Percentiles rank a stretch among this genome's conserved stretches.
These are phyloP conservation scores for Hypanus sabinus DNA, from an alignment of 2,113 vertebrate species.

Conservation along the genomic window DNA sequence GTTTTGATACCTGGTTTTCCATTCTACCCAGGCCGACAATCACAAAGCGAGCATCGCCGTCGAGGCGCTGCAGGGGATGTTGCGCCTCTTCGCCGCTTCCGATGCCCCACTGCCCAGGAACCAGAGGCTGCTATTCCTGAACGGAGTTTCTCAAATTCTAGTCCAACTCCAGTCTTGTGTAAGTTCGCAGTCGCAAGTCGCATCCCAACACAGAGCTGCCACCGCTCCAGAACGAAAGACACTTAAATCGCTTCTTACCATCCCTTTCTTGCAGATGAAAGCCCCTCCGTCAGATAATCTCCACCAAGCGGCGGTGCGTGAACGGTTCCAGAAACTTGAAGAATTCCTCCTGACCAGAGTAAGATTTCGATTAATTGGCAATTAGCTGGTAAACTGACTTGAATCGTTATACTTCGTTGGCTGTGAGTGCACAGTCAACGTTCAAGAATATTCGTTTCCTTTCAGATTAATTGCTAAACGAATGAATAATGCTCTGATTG, in stretches of 20 bases:
- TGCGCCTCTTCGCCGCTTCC: slow-evolving; percentile 46
- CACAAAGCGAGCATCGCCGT: slow-evolving; percentile 43
- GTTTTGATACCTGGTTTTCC: not conserved
- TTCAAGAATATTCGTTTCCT: too few relatives aligned
- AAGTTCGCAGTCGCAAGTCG: slow-evolving; percentile 42
- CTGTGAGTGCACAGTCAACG: too few relatives aligned
- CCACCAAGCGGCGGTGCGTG: not conserved
- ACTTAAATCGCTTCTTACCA: not conserved
- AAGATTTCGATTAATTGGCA: not conserved
- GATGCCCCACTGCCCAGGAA: slow-evolving; percentile 43
- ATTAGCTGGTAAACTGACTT: too few relatives aligned
- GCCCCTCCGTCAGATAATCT: too few relatives aligned
- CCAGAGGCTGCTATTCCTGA: slow-evolving; percentile 42
- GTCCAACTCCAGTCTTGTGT: slow-evolving; percentile 49
- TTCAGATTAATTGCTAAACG: too few relatives aligned
- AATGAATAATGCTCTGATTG: not conserved
- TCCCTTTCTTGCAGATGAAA: slow-evolving; percentile 1
- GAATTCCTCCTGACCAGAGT: not conserved
- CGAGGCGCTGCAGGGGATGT: slow-evolving; percentile 47
- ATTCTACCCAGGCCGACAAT: slow-evolving; percentile 46
- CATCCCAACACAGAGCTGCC: not conserved
- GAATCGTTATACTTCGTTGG: not conserved
- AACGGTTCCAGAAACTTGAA: not conserved
- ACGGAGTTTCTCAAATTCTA: slow-evolving; percentile 45
- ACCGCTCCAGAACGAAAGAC: not conserved